Percentiles rank a stretch among this genome's conserved stretches.
These are phyloP conservation scores for Marisa cornuarietis DNA, from an alignment of 1,140 invertebrate genomes.

Conservation along the genomic window DNA sequence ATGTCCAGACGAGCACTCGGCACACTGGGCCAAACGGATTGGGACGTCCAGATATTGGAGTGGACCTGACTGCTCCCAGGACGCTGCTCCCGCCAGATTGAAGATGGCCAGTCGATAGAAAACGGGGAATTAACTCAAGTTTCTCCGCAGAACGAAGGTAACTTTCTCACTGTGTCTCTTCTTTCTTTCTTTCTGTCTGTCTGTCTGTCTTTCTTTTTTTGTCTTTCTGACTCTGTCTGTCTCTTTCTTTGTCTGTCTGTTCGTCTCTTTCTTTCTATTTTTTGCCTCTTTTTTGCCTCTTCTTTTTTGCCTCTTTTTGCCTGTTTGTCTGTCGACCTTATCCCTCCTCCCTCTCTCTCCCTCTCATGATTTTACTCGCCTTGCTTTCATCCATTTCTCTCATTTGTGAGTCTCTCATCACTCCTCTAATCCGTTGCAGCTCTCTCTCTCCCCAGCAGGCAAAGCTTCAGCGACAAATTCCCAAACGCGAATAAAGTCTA, in stretches of 20 bases:
- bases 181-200: not conserved
- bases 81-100: no score
- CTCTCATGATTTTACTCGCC: not conserved
- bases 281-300: not conserved
- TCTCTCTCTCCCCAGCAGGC: not conserved
- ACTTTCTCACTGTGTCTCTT: not conserved
- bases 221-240: not conserved
- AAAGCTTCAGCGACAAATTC: not conserved
- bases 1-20: no score
- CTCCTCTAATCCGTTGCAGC: not conserved
- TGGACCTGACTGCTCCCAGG: no score
- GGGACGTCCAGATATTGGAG: no score
- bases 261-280: conserved; percentile 11
- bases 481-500: not conserved
- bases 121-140: no score
- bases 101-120: no score
- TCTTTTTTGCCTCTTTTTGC: not conserved
- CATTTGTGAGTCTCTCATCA: not conserved
- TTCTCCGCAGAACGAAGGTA: no score
- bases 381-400: not conserved
- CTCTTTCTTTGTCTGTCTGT: not conserved
- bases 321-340: not conserved
- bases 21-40: no score
- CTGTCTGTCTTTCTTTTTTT: not conserved
- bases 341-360: no score